Base-by-base conservation (phyloP, 2,113 vertebrate genomes). In the Sander lucioperca region DNA sequence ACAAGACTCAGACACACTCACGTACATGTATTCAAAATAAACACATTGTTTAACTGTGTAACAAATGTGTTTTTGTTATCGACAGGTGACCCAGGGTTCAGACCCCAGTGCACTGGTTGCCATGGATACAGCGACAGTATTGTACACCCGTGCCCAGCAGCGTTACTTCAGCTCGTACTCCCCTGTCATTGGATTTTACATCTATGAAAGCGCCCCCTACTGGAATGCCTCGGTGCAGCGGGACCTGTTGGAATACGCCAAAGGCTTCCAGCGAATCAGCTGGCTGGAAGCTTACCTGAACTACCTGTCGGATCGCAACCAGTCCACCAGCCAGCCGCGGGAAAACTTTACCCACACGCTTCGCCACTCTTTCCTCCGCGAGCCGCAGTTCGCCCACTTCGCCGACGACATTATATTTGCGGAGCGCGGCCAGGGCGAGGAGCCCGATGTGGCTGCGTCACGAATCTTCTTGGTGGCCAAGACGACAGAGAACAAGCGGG, bases 131-230 rank as follows among this genome's bases (percentile, higher is more conserved):
- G 96, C 96, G 75, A 99, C 98, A 67, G 97, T 98, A 47, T 95
- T 97, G 47, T 99, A 99, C 89, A 96, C 97, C 0, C 96, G 96
- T 79, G 97, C 97, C 87, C 98, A 99, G 94, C 97, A 99, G 91
- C 97, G 97, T 59, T 99, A 99, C 91, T 99, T 99, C 92, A 99
- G 97, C 85, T 98, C 98, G 82, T 99, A 99, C 90, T 99, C 98
- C 77, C 98, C 98, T 0, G 98, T 99, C 88, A 99, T 99, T 76
- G 98, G 98, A 62, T 99, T 99, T 95, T 99, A 99, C 92, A 98
- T 99, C 86, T 99, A 99, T 0, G 98, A 99, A 90, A 99, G 97
- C 0, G 98, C 99, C 50, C 98, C 99, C 90, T 99, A 99, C 95
- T 99, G 98, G 98, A 99, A 99, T 79, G 94, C 94, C 79, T 97